Evolutionary conservation across 2,113 vertebrate genomes (phyloP).

Genomic region (Etia nguti): DNA sequence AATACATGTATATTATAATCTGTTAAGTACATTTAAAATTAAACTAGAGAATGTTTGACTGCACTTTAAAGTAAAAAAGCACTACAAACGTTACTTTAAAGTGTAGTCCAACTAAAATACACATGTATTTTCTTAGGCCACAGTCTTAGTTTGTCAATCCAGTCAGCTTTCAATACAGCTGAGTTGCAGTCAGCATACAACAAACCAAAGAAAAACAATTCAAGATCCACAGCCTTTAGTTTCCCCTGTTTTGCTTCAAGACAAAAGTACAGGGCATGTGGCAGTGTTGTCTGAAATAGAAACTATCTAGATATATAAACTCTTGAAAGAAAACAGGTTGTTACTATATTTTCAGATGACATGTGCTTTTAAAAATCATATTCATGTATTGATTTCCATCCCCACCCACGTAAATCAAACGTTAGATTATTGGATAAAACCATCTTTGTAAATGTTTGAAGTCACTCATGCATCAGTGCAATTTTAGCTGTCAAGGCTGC

Average conservation of each 20-base stretch:
- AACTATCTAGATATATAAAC: background rate
- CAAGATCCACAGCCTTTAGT: background rate
- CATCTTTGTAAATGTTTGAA: background rate
- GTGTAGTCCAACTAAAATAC: background rate
- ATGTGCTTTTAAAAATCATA: background rate
- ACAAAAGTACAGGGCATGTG: background rate
- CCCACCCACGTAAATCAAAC: background rate
- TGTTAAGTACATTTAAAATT: background rate
- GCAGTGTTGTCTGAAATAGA: background rate
- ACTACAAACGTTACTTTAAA: background rate
- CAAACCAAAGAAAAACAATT: background rate
- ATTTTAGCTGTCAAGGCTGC: background rate
- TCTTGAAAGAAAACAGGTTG: background rate
- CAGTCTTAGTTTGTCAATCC: background rate
- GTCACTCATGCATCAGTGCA: slow-evolving; percentile 16
- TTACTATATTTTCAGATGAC: background rate
- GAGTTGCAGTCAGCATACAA: background rate
- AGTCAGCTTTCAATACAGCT: background rate
- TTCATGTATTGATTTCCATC: background rate
- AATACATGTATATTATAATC: background rate
- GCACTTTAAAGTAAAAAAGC: rapidly evolving
- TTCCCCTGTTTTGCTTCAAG: background rate
- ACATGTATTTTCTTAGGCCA: background rate
- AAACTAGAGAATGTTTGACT: background rate
- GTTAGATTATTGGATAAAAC: background rate